A percentile compares a stretch with the other conserved stretches of the same genome.
These are phyloP conservation scores for Mobula hypostoma DNA, from an alignment of 2,113 vertebrate genomes.

Conservation along the genomic window DNA sequence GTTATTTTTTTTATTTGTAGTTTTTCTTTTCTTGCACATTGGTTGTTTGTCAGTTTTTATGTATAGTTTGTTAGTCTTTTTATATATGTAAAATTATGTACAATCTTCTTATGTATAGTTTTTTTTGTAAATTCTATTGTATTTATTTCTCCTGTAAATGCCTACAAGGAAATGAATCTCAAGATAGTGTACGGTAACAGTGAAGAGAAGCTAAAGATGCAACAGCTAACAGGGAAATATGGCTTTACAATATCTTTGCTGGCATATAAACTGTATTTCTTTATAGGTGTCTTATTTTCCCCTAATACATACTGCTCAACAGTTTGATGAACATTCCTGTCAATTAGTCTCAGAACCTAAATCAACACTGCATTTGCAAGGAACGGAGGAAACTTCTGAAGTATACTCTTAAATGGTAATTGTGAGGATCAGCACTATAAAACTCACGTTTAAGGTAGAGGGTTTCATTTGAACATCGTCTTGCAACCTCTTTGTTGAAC, in stretches of 20 bases:
- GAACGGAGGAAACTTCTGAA: background rate
- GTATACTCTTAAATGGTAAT: background rate
- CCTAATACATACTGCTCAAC: background rate
- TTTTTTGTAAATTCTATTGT: too few species aligned
- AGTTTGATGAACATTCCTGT: background rate
- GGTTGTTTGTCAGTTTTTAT: too few species aligned
- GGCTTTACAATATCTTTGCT: background rate
- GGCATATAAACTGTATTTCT: background rate
- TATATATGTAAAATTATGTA: too few species aligned
- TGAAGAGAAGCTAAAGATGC: too few species aligned
- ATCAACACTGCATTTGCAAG: background rate
- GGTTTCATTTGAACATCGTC: background rate
- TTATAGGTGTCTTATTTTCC: background rate
- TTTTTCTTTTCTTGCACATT: too few species aligned
- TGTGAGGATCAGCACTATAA: background rate
- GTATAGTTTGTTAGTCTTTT: too few species aligned
- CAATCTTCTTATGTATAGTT: too few species aligned
- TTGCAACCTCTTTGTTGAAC: background rate
- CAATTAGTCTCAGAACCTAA: background rate
- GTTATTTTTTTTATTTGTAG: too few species aligned
- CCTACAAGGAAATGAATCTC: too few species aligned
- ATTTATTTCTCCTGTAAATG: too few species aligned
- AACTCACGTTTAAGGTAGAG: background rate
- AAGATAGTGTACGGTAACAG: too few species aligned
- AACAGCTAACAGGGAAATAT: background rate